phyloP scores from a whole-genome alignment of 2,113 vertebrate genomes.

The Bubalus kerabau region DNA sequence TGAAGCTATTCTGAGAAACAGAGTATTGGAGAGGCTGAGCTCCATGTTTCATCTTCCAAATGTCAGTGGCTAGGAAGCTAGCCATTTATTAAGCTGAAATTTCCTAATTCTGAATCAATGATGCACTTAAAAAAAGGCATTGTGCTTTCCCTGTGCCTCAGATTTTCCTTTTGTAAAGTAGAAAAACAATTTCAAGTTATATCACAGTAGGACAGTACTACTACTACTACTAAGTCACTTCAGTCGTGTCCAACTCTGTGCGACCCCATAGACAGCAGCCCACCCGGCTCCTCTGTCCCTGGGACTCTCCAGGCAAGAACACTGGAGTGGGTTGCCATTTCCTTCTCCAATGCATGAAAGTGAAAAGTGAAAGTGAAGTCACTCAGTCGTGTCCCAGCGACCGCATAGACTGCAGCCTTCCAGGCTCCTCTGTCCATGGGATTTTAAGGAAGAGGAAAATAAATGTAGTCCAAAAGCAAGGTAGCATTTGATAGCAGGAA shows the following conservation, averaged over 20 bases:
- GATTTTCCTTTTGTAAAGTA: not conserved
- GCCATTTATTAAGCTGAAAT: not conserved
- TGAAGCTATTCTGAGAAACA: constrained; percentile 24
- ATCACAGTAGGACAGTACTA: not conserved
- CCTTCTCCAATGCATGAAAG: too few relatives aligned
- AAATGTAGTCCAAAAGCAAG: not conserved
- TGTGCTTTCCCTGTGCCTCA: not conserved
- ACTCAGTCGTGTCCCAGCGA: too few relatives aligned
- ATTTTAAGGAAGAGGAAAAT: not conserved
- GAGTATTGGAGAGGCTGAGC: not conserved
- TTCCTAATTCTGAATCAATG: not conserved
- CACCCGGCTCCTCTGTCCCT: too few relatives aligned
- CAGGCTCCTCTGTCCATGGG: too few relatives aligned
- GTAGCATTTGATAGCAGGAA: not conserved
- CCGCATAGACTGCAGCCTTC: too few relatives aligned
- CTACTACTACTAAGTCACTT: too few relatives aligned
- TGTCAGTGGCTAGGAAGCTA: not conserved
- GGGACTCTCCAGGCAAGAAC: too few relatives aligned
- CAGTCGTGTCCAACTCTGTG: too few relatives aligned
- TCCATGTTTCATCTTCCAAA: not conserved
- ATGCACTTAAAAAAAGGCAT: not conserved
- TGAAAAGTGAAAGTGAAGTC: too few relatives aligned
- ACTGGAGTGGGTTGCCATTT: too few relatives aligned
- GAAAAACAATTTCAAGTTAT: not conserved
- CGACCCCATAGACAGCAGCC: too few relatives aligned